Evolutionary conservation across 2,888 invertebrate genomes (phyloP), one percentile per base, ranked within the genome.

Genomic region (Eristalis tenax): DNA sequence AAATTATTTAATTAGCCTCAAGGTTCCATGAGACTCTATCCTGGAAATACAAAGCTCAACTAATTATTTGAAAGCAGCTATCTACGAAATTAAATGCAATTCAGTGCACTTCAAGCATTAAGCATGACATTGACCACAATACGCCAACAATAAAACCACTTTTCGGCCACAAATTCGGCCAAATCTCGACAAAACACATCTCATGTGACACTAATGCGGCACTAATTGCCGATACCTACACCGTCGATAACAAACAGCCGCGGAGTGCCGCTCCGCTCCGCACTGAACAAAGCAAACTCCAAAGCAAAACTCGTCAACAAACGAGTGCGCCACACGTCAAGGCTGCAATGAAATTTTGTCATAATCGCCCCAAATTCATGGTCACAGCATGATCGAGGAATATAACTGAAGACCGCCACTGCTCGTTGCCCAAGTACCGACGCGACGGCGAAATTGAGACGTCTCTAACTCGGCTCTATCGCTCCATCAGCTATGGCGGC

Each of bases 121-220:
- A n/a, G n/a, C 13, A 23, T 74, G 79, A 80, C 73, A 80, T 73
- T 80, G 73, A 74, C 59, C 35, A 73, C 61, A 43, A 50, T 38
- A 18, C 38, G 18, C 10, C 38, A 35, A 15, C 61, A 63, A 77
- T 50, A 69, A 77, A 63, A 35, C 26, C 56, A 15, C 28, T 38
- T 22, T 28, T 50, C 50, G 50, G 32, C 18, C 5, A n/a, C n/a
- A 38, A 23, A n/a, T 22, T 28, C 71, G 71, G 57, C 56, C 56
- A 71, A 70, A 78, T 38, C 35, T 15, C 57, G 26, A 1, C 32
- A 28, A n/a, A 11, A 43, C 0, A 61, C n/a, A 50, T 50, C 50
- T 8, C 50, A 50, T 50, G 8, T 18, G 18, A 50, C 50, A 50
- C 50, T 50, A 50, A 50, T 50, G 50, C 50, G 50, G 18, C 50